phyloP scores from a whole-genome alignment of 2,888 invertebrate species.

The Acrobasis repandana region DNA sequence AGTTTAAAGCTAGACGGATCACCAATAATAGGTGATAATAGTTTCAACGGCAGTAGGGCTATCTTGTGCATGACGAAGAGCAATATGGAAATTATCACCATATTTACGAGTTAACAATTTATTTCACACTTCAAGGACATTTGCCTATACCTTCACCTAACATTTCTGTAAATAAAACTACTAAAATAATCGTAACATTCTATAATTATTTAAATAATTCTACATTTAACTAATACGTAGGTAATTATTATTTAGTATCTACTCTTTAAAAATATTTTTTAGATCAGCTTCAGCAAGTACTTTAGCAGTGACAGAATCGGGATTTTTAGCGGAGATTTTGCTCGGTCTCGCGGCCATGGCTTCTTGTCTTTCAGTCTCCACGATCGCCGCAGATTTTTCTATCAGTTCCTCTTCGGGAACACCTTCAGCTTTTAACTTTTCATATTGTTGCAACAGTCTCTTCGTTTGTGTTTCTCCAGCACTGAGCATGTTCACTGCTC shows the following conservation, averaged over 20 bases:
- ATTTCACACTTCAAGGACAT: no score
- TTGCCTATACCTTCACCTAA: no score
- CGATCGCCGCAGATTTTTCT: slow-evolving; percentile 55
- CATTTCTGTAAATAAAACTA: slow-evolving; percentile 4
- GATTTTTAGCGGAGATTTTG: slow-evolving; percentile 43
- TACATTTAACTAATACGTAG: slow-evolving; percentile 7
- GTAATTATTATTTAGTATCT: not conserved
- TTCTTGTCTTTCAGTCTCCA: slow-evolving; percentile 52
- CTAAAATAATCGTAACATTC: slow-evolving; percentile 2
- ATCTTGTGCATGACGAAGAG: no score
- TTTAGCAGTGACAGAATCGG: slow-evolving; percentile 59
- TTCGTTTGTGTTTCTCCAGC: slow-evolving; percentile 81
- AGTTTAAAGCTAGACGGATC: no score
- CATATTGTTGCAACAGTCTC: slow-evolving; percentile 84
- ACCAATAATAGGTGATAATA: no score
- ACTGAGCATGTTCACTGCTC: slow-evolving; percentile 80
- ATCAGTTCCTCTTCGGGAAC: slow-evolving; percentile 78
- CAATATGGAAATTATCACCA: no score
- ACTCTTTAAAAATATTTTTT: slow-evolving; percentile 61
- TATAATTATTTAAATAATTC: slow-evolving; percentile 22
- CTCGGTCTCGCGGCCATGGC: slow-evolving; percentile 36
- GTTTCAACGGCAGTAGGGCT: no score
- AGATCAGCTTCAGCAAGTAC: slow-evolving; percentile 56
- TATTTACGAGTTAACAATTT: no score
- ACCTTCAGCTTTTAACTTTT: slow-evolving; percentile 80